phyloP scores from a whole-genome alignment of 2,113 vertebrate species.

The Hystrix brachyura region DNA sequence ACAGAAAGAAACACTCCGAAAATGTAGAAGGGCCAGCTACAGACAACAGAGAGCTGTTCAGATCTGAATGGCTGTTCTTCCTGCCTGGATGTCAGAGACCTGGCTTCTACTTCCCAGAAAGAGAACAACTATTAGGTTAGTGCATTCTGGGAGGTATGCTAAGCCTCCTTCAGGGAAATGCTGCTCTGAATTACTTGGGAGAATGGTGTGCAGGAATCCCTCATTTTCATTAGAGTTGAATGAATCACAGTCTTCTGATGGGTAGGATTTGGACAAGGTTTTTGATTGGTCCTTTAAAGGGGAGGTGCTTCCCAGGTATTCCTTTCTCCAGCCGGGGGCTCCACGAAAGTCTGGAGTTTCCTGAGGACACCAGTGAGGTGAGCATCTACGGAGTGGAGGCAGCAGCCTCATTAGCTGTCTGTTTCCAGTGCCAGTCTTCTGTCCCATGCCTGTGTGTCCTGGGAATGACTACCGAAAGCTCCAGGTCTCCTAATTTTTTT shows the following conservation, averaged over 20 bases:
- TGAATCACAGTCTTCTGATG: neutral
- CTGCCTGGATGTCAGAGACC: neutral
- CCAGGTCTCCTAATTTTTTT: conserved; percentile 42
- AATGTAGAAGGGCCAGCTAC: neutral
- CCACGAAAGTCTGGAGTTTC: neutral
- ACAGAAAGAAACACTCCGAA: neutral
- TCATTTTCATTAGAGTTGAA: neutral
- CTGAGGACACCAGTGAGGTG: neutral
- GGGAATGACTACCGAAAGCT: conserved; percentile 25
- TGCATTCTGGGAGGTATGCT: neutral
- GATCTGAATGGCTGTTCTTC: neutral
- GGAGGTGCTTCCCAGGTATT: neutral
- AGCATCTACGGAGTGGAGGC: rapidly evolving
- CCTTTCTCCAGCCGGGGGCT: neutral
- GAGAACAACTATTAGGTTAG: neutral
- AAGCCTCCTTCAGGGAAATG: neutral
- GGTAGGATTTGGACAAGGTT: neutral
- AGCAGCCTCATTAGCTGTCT: neutral
- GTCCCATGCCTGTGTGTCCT: neutral
- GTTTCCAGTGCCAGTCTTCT: neutral
- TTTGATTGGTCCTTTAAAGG: neutral
- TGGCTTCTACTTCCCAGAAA: neutral
- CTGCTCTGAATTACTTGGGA: neutral
- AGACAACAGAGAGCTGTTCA: neutral
- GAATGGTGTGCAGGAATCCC: neutral